Evolutionary conservation across 2,113 vertebrate species (phyloP), one percentile per base, ranked within the genome.

Genomic region (Pangasianodon hypophthalmus): DNA sequence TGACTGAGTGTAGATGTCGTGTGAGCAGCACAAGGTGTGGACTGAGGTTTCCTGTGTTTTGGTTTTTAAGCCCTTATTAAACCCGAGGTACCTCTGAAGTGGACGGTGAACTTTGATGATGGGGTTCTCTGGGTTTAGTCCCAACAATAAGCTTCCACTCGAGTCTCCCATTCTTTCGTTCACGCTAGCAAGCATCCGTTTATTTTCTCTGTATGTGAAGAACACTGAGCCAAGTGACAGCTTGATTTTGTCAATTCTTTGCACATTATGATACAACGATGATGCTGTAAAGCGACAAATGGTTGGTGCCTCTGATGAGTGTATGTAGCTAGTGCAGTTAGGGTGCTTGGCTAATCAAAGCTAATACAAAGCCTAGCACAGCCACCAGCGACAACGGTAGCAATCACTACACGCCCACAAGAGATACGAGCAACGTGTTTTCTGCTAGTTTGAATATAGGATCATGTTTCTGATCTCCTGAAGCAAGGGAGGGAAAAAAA

Each of bases 21-120:
- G 88, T 92, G 92, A 92, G 91, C 90, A 84, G 93, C 93, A 88
- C 92, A 79, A 93, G 87, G 92, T 91, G 93, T 94, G 16, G 32
- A 71, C 29, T n/a, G 26, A 52, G 86, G 7, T 77, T 90, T 87
- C 32, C 18, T 84, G 81, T 56, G 44, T 62, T 6, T 60, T 64
- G 26, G 64, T 16, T 58, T 73, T 54, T 62, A 32, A 84, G 71
- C 37, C 11, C 54, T 67, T 24, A 62, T 69, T 32, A 90, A 77
- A 60, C 48, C 58, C 73, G 64, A 64, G 41, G 3, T 44, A 41
- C 60, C 21, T 67, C 86, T 10, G 44, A 67, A 62, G 79, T 73
- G 10, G n/a, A n/a, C 6, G n/a, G 69, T 73, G 52, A 54, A 54
- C 52, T 11, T 54, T 13, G 13, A 2, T 54, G 16, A 6, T 16